Evolutionary conservation across 2,888 invertebrate genomes (phyloP).

Genomic region (Cybosia mesomella): DNA sequence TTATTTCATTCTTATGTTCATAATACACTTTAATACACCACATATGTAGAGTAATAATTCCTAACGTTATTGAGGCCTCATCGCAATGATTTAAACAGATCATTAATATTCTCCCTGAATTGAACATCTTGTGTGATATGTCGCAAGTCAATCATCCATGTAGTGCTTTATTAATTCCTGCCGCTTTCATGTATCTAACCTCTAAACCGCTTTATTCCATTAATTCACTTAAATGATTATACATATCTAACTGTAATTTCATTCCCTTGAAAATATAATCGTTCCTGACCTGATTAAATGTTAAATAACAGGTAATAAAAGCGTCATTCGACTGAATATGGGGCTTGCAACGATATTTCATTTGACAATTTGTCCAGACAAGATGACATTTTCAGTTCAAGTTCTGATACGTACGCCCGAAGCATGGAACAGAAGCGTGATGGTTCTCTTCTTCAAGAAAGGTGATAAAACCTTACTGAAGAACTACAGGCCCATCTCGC

Average conservation of each 20-base stretch:
- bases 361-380: slow-evolving; percentile 2
- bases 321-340: slow-evolving; percentile 13
- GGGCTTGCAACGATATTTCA: neutral
- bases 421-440: too few species aligned
- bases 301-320: slow-evolving; percentile 20
- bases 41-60: neutral
- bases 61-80: slow-evolving; percentile 1
- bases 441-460: too few species aligned
- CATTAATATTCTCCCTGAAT: slow-evolving; percentile 22
- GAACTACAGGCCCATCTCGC: too few species aligned
- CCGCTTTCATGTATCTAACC: neutral
- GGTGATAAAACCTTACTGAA: too few species aligned
- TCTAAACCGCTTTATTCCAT: slow-evolving; percentile 22
- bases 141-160: slow-evolving; percentile 16
- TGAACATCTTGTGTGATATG: neutral
- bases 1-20: neutral
- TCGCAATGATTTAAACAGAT: slow-evolving; percentile 1
- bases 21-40: neutral
- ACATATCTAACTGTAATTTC: slow-evolving; percentile 21
- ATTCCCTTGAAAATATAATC: slow-evolving; percentile 12
- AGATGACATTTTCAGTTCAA: neutral
- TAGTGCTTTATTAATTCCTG: slow-evolving; percentile 9
- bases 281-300: slow-evolving; percentile 21
- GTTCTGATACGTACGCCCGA: neutral
- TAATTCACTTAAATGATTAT: slow-evolving; percentile 24